These are phyloP conservation scores for Scyliorhinus canicula DNA, from an alignment of 2,797 vertebrate genomes.

Conservation along the genomic window DNA sequence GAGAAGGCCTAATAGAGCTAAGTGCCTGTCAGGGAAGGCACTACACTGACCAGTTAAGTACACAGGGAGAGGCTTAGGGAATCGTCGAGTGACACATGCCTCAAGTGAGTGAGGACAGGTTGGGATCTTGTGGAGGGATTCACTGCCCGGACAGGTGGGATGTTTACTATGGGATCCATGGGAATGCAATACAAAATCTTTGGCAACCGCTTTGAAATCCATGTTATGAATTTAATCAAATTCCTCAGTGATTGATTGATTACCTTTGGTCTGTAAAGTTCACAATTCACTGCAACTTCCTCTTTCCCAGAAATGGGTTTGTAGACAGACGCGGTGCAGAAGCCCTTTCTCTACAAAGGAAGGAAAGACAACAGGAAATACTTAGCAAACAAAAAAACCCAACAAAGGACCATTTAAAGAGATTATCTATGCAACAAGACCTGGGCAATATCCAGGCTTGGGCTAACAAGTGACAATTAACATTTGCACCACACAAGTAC, in stretches of 20 bases:
- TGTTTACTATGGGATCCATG: not conserved
- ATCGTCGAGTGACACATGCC: not conserved
- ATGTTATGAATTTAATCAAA: not conserved
- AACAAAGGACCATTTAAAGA: not conserved
- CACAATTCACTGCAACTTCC: constrained; percentile 15
- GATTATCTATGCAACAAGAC: too few species aligned
- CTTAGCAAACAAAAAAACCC: not conserved
- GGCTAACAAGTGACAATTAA: too few species aligned
- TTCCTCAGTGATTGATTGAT: not conserved
- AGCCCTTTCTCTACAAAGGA: not conserved
- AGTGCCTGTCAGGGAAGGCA: too few species aligned
- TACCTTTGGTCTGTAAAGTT: constrained; percentile 21
- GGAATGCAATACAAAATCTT: not conserved
- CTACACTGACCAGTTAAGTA: too few species aligned
- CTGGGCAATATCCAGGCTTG: too few species aligned
- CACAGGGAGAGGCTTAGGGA: not conserved
- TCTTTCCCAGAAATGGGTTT: constrained; percentile 12
- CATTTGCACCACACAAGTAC: too few species aligned
- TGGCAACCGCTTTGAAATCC: not conserved
- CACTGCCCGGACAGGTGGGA: not conserved
- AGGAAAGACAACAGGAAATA: not conserved
- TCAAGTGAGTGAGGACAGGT: not conserved
- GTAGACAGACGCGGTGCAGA: not conserved
- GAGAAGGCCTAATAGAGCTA: not conserved
- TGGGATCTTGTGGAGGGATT: not conserved